Evolutionary conservation across 2,888 invertebrate genomes (phyloP), one percentile per base, ranked within the genome.

Genomic region (Mylabris sibirica): DNA sequence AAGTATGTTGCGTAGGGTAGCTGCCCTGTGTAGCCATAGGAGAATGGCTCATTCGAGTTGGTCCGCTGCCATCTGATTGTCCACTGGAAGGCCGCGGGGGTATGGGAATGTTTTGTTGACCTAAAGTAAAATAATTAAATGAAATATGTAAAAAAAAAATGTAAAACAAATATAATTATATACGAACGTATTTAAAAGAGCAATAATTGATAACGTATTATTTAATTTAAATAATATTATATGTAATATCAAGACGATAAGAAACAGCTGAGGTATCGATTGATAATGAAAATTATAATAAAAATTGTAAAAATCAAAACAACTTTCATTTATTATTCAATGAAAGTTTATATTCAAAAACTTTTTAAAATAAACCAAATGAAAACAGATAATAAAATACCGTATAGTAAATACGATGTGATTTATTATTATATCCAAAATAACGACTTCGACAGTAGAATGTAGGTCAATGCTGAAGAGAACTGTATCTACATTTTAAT

Each of bases 31-130:
- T 87, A 78, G 90, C 88, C 90, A 92, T 90, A 74, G 91, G 91
- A 75, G 91, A 91, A 83, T 91, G 91, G 84, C 89, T 90, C 87
- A 91, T 89, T 76, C 90, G 88, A 79, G 88, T 87, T 78, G 89
- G 89, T 81, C 89, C 89, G 82, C 87, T 86, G 81, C 87, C 85
- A 81, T 88, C 88, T 70, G 88, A 88, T 81, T 88, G 92, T 83
- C 91, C 90, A 86, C 96, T 96, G 82, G 96, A 94, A 86, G 97
- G 97, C 84, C 97, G 92, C 84, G 95, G 95, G 85, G 97, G 96
- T 93, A 97, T 96, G 88, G 95, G 93, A 91, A 95, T 93, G 92
- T 93, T 96, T 91, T 94, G 93, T 94, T 89, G 84, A 95, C 96
- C 96, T 69, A 57, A 49, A 12, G 22, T 12, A 20, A n/a, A n/a